phyloP scores from a whole-genome alignment of 2,797 vertebrate genomes.

The Enteromius trimaculatus region DNA sequence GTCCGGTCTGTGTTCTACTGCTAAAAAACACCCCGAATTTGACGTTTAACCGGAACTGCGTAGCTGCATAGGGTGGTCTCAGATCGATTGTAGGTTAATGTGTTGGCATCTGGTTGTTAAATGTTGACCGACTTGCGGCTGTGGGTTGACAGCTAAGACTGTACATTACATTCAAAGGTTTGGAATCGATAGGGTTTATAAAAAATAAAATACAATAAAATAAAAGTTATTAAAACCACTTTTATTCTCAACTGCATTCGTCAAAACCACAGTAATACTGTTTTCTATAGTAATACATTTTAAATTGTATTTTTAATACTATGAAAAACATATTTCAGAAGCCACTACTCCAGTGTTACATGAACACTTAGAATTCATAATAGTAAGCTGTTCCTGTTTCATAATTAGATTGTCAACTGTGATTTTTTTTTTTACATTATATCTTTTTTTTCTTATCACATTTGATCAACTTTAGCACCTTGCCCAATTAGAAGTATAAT shows the following conservation, averaged over 20 bases:
- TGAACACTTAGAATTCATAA: background rate
- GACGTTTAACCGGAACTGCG: constrained; percentile 73
- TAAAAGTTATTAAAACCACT: background rate
- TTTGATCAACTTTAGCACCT: background rate
- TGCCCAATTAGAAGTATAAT: background rate
- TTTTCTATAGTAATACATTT: background rate
- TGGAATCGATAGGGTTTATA: too few relatives aligned
- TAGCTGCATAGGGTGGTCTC: constrained; percentile 56
- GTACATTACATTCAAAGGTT: background rate
- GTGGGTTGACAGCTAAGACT: background rate
- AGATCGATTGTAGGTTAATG: constrained; percentile 8
- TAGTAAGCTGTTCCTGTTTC: background rate
- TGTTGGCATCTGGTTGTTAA: constrained; percentile 13
- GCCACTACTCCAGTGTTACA: background rate
- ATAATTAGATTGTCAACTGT: background rate
- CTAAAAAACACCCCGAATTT: constrained; percentile 58
- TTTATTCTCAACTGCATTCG: background rate
- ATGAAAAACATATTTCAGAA: background rate
- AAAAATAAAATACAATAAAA: background rate
- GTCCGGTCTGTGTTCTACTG: constrained; percentile 52
- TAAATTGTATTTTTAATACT: background rate
- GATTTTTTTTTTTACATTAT: background rate
- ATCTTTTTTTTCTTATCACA: background rate
- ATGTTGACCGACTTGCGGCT: background rate
- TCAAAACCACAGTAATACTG: background rate